Conservation (phyloP, 92 coral and sea anemone species). For the Heteractis magnifica region DNA sequence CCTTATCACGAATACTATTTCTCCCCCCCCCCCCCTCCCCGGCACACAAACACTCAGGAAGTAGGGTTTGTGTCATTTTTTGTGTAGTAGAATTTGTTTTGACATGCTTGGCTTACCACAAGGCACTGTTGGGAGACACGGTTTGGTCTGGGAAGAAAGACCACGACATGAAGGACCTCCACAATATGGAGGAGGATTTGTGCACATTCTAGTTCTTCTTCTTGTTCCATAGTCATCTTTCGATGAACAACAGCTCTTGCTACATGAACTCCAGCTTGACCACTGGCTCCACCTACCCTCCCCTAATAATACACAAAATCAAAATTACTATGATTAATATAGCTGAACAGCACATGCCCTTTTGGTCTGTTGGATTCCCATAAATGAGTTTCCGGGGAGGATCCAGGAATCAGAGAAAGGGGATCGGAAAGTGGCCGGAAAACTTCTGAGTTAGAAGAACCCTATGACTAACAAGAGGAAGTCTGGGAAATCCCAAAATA, state of each 20-base stretch:
- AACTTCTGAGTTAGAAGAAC: too few species aligned
- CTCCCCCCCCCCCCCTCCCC: too few species aligned
- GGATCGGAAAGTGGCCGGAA: too few species aligned
- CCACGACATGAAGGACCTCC: background rate
- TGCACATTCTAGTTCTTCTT: background rate
- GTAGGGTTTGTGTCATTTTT: too few species aligned
- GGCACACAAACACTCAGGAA: too few species aligned
- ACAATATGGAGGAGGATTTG: background rate
- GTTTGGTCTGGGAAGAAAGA: background rate
- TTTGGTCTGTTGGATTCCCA: too few species aligned
- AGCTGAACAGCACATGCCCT: background rate
- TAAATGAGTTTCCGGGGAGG: too few species aligned
- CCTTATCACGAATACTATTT: too few species aligned
- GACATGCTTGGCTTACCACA: background rate
- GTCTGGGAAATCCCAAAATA: too few species aligned
- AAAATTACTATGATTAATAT: background rate
- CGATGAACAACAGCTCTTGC: background rate
- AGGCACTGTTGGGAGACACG: background rate
- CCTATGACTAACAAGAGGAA: too few species aligned
- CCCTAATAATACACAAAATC: background rate
- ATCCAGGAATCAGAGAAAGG: too few species aligned
- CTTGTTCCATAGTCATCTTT: background rate
- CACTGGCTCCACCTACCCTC: conserved; percentile 5
- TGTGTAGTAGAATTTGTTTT: too few species aligned
- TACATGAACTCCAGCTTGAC: conserved; percentile 29